A percentile compares a stretch with the other conserved stretches of the same genome.
phyloP scores from a whole-genome alignment of 2,888 invertebrate species.

The Caradrina clavipalpis region DNA sequence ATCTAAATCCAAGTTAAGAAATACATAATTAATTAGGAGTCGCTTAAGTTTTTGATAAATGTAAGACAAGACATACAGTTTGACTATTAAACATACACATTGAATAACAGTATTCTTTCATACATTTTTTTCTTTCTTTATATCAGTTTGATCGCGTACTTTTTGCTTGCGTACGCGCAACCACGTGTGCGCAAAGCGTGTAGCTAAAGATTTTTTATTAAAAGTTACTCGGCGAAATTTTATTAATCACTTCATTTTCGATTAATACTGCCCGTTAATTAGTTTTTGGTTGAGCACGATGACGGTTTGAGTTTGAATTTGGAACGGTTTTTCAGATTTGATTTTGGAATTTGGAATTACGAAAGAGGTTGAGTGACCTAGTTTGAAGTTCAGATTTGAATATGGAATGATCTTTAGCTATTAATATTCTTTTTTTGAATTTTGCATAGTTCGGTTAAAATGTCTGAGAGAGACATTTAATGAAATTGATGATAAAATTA shows the following conservation, averaged over 20 bases:
- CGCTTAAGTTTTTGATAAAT: constrained; percentile 12
- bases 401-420: background rate
- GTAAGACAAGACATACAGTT: constrained; percentile 41
- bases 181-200: constrained; percentile 64
- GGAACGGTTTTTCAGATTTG: constrained; percentile 9
- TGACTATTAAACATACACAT: constrained; percentile 21
- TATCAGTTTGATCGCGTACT: constrained; percentile 71
- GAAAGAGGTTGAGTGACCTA: background rate
- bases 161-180: constrained; percentile 61
- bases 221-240: constrained; percentile 72
- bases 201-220: constrained; percentile 61
- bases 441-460: no score
- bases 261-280: constrained; percentile 73
- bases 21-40: background rate
- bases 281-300: constrained; percentile 39
- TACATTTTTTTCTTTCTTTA: constrained; percentile 45
- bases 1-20: background rate
- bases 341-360: constrained; percentile 1
- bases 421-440: no score
- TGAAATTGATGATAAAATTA: no score
- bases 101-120: constrained; percentile 50
- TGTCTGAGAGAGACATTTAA: no score
- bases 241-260: constrained; percentile 80
- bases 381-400: background rate
- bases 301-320: constrained; percentile 2